Percentiles rank a stretch among this genome's conserved stretches.
Evolutionary conservation across 1,140 invertebrate genomes (phyloP).

Genomic region (Heliothis virescens): DNA sequence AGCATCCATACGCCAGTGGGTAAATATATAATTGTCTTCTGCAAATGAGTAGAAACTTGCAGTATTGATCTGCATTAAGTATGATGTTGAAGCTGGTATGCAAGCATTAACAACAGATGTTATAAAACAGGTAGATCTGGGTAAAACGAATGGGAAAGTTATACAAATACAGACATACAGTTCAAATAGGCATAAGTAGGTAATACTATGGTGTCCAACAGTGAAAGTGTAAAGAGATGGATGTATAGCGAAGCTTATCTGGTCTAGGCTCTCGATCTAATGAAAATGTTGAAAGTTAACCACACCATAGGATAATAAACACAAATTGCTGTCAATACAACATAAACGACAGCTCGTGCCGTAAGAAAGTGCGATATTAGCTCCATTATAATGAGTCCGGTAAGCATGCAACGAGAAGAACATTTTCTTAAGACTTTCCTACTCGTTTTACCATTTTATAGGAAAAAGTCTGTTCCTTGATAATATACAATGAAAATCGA

Average conservation of each 20-base stretch:
- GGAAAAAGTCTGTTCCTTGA: background rate
- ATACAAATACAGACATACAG: slow-evolving; percentile 11
- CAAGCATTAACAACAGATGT: background rate
- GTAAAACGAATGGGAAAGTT: slow-evolving; percentile 30
- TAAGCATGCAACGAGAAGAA: slow-evolving; percentile 25
- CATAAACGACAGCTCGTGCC: slow-evolving; percentile 44
- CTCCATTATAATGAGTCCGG: slow-evolving; percentile 23
- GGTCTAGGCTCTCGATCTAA: slow-evolving; percentile 32
- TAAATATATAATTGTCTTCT: background rate
- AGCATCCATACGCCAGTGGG: background rate
- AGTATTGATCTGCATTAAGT: background rate
- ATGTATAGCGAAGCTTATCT: slow-evolving; percentile 29
- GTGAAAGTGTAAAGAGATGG: slow-evolving; percentile 38
- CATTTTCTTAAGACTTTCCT: slow-evolving; percentile 14
- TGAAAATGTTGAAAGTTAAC: slow-evolving; percentile 66
- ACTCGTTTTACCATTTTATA: background rate
- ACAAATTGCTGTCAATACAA: slow-evolving; percentile 52
- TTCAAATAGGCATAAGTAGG: slow-evolving; percentile 21
- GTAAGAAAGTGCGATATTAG: slow-evolving; percentile 43
- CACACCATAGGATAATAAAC: slow-evolving; percentile 59
- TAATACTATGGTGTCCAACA: slow-evolving; percentile 35
- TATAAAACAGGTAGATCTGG: slow-evolving; percentile 6
- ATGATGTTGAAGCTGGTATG: background rate
- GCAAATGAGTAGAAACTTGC: background rate
- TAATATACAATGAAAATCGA: background rate